phyloP scores from a whole-genome alignment of 2,113 vertebrate genomes.

The Uria lomvia region DNA sequence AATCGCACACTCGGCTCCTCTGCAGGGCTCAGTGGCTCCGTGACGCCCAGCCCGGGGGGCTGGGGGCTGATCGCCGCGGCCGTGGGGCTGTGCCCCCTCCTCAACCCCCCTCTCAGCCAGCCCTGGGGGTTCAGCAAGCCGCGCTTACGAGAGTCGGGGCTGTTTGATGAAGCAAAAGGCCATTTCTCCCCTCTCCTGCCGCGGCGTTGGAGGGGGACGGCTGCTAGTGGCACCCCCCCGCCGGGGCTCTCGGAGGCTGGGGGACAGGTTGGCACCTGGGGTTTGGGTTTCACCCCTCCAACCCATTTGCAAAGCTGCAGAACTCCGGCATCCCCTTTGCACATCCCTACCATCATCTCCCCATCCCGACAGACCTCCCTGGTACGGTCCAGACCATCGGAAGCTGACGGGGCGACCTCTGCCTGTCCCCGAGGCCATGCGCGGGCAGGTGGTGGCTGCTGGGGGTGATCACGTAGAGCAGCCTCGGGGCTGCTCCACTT shows the following conservation, averaged over 20 bases:
- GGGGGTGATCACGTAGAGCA: not conserved
- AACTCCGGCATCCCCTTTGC: not conserved
- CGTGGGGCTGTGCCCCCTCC: not conserved
- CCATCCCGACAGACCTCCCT: not conserved
- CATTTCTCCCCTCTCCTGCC: not conserved
- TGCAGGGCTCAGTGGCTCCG: not conserved
- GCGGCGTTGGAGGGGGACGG: fast-evolving
- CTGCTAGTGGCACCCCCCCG: not conserved
- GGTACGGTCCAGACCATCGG: fast-evolving
- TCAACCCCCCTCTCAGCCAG: not conserved
- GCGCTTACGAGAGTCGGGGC: not conserved
- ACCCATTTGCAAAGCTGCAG: not conserved
- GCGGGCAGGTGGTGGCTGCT: not conserved
- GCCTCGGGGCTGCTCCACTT: not conserved
- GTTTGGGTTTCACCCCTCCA: not conserved
- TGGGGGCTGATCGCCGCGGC: not conserved
- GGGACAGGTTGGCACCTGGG: too few species aligned
- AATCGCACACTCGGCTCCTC: fast-evolving
- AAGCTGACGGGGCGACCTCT: not conserved
- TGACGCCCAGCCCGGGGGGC: not conserved
- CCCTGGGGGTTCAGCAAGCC: fast-evolving
- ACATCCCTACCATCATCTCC: fast-evolving
- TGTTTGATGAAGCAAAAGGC: not conserved
- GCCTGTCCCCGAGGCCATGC: fast-evolving
- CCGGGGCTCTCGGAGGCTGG: not conserved